A percentile compares a stretch with the other conserved stretches of the same genome.
These are phyloP conservation scores for Dicentrarchus labrax DNA, from an alignment of 2,113 vertebrate species.

Conservation along the genomic window DNA sequence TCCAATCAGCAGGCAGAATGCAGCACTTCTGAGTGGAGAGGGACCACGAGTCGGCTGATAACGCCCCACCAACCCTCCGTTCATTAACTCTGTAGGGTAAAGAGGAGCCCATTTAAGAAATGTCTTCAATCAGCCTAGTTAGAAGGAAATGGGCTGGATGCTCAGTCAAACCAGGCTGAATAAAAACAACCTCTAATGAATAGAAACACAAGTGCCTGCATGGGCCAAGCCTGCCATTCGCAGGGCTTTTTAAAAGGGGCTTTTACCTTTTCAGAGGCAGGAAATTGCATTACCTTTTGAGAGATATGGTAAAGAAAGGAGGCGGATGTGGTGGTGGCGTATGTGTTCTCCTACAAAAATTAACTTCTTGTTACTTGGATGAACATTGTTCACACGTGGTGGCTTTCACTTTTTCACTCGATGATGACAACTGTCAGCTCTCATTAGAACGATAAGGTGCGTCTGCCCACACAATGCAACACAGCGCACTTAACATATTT, in stretches of 20 bases:
- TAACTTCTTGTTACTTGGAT: slow-evolving; percentile 37
- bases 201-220: slow-evolving; percentile 69
- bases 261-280: slow-evolving; percentile 76
- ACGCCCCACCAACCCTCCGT: slow-evolving; percentile 19
- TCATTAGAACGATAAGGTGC: not conserved
- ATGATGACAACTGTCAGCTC: slow-evolving; percentile 32
- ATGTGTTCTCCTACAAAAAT: not conserved
- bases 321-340: not conserved
- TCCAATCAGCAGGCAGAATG: slow-evolving; percentile 59
- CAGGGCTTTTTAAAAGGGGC: slow-evolving; percentile 47
- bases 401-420: slow-evolving; percentile 11
- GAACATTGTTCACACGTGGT: slow-evolving; percentile 31
- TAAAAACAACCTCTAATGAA: slow-evolving; percentile 77
- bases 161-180: slow-evolving; percentile 49
- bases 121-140: slow-evolving; percentile 62
- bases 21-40: slow-evolving; percentile 25
- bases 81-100: slow-evolving; percentile 66
- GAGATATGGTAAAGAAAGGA: slow-evolving; percentile 30
- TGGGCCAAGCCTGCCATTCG: slow-evolving; percentile 40
- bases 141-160: slow-evolving; percentile 70
- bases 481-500: not conserved
- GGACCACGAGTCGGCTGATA: slow-evolving; percentile 22
- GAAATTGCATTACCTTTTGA: slow-evolving; percentile 72
- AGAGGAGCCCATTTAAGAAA: slow-evolving; percentile 66
- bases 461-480: not conserved